Evolutionary conservation across 1,140 invertebrate genomes (phyloP).

Genomic region (Drosophila parabipectinata): DNA sequence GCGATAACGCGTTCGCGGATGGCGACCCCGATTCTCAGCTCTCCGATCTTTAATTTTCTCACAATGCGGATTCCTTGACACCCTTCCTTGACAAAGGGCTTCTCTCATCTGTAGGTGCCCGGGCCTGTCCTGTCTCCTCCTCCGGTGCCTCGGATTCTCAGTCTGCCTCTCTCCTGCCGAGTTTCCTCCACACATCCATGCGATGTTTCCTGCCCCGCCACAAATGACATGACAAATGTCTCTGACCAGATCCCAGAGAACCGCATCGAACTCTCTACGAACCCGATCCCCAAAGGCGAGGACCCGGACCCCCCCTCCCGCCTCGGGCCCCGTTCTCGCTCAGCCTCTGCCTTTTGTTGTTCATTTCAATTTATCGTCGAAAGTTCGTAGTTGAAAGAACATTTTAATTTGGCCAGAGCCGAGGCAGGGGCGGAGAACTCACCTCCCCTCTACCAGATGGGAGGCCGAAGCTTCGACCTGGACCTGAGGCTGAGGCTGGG

Average conservation of each 20-base stretch:
- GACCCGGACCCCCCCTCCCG: neutral
- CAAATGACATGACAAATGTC: slow-evolving; percentile 83
- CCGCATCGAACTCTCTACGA: slow-evolving; percentile 35
- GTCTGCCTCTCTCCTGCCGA: neutral
- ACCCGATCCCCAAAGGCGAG: slow-evolving; percentile 23
- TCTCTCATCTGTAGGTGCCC: neutral
- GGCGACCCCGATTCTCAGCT: slow-evolving; percentile 43
- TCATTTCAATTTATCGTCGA: slow-evolving; percentile 83
- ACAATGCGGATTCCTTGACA: slow-evolving; percentile 70
- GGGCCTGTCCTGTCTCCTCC: slow-evolving; percentile 10
- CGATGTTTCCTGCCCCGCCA: slow-evolving; percentile 72
- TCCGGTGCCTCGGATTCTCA: slow-evolving; percentile 1
- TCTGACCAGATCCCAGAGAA: slow-evolving; percentile 63
- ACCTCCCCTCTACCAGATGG: neutral
- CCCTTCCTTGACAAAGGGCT: slow-evolving; percentile 42
- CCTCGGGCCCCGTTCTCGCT: neutral
- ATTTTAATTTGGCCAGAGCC: slow-evolving; percentile 78
- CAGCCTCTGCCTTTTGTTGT: slow-evolving; percentile 68
- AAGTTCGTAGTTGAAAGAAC: slow-evolving; percentile 84
- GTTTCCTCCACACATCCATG: slow-evolving; percentile 29
- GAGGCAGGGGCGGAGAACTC: slow-evolving; percentile 9
- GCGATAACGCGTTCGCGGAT: slow-evolving; percentile 71
- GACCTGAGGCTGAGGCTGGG: slow-evolving; percentile 3
- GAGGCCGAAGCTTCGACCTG: neutral
- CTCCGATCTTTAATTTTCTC: slow-evolving; percentile 3